Conservation (phyloP, 35 echinoderm and acorn worm genomes). For the Diadema setosum region DNA sequence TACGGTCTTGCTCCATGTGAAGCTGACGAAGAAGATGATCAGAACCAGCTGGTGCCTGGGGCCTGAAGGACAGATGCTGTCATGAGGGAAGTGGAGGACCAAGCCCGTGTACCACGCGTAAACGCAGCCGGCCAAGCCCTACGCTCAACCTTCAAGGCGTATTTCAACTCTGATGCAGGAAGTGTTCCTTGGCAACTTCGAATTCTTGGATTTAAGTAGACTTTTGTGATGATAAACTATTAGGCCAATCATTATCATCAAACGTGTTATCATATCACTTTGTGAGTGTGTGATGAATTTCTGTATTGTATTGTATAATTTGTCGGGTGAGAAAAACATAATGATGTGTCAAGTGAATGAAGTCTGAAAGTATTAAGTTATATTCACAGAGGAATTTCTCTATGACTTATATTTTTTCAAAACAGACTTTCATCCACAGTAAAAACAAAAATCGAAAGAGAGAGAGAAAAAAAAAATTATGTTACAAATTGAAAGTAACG, state of each 20-base stretch:
- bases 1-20: not conserved
- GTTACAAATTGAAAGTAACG: no score
- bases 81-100: not conserved
- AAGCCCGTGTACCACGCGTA: not conserved
- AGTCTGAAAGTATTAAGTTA: no score
- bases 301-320: no score
- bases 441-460: not conserved
- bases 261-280: no score
- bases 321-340: no score
- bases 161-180: not conserved
- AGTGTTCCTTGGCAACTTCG: not conserved
- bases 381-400: no score
- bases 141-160: not conserved
- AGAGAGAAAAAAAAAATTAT: not conserved
- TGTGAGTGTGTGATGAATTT: no score
- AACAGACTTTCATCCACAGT: not conserved
- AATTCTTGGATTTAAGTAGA: not conserved
- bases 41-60: not conserved
- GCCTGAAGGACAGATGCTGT: not conserved
- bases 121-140: not conserved
- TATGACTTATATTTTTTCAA: no score
- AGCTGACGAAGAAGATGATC: slow-evolving; percentile 10
- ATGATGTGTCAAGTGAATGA: no score
- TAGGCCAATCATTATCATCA: no score
- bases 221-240: not conserved